These are phyloP conservation scores for Dasyurus viverrinus DNA, from an alignment of 2,113 vertebrate species.

Conservation along the genomic window DNA sequence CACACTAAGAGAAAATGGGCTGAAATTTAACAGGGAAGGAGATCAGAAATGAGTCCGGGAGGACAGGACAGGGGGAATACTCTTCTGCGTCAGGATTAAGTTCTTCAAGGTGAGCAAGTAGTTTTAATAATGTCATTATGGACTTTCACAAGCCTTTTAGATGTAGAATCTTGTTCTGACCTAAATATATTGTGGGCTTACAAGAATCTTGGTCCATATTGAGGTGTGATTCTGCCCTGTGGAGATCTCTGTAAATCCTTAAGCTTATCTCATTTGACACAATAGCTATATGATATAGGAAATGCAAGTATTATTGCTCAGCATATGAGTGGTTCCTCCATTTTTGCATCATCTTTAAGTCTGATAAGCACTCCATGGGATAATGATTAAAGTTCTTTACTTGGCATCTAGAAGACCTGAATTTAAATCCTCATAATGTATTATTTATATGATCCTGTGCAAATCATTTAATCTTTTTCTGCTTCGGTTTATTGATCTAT, in stretches of 20 bases:
- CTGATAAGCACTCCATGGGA: not conserved
- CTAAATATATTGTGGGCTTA: not conserved
- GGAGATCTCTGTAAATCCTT: not conserved
- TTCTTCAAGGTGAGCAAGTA: no score
- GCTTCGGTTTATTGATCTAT: not conserved
- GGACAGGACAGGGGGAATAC: not conserved
- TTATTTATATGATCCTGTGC: not conserved
- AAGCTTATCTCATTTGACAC: not conserved
- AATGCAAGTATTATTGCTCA: not conserved
- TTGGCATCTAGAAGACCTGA: not conserved
- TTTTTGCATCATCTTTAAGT: not conserved
- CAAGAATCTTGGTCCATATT: not conserved
- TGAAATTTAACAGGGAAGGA: not conserved
- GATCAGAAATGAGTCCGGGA: not conserved
- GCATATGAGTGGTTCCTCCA: not conserved
- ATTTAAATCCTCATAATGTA: not conserved
- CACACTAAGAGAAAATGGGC: not conserved
- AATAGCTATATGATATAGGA: not conserved
- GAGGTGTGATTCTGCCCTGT: not conserved
- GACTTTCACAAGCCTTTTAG: no score
- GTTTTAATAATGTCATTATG: no score
- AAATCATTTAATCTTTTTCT: not conserved
- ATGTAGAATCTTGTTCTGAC: no score
- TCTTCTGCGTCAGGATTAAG: no score
- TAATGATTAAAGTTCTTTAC: not conserved